phyloP scores from a whole-genome alignment of 1,140 invertebrate genomes.

The Pseudoatta argentina region DNA sequence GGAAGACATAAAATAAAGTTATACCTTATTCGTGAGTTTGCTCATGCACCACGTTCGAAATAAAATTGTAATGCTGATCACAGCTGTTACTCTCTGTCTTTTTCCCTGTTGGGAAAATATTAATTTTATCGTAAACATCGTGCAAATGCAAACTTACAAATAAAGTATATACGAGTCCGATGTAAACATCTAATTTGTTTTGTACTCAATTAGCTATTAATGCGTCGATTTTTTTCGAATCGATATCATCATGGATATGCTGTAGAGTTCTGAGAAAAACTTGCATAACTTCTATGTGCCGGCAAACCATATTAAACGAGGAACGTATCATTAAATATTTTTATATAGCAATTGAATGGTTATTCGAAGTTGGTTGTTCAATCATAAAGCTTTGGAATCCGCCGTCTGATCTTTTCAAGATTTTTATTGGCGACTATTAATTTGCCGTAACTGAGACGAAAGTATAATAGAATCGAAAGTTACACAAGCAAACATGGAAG shows the following conservation, averaged over 20 bases:
- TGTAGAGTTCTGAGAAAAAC: not conserved
- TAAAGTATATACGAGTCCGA: constrained; percentile 6
- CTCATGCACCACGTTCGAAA: too few relatives aligned
- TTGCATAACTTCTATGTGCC: constrained; percentile 17
- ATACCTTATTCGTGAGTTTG: too few relatives aligned
- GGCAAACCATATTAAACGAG: not conserved
- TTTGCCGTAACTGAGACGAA: constrained; percentile 1
- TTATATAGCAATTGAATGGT: not conserved
- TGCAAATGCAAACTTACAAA: not conserved
- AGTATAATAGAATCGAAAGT: constrained; percentile 18
- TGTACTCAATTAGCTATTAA: not conserved
- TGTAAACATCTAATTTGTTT: constrained; percentile 31
- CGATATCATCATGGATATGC: not conserved
- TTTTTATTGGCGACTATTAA: constrained; percentile 20
- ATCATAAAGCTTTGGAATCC: not conserved
- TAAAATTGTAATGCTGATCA: not conserved
- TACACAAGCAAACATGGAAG: not conserved
- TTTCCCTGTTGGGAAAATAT: not conserved
- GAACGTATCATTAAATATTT: constrained; percentile 17
- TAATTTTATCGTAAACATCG: not conserved
- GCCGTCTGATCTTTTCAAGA: not conserved
- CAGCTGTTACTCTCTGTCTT: not conserved
- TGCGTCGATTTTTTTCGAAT: not conserved
- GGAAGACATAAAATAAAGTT: too few relatives aligned
- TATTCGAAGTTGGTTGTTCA: not conserved